Evolutionary conservation across 35 echinoderm and acorn worm species (phyloP), one percentile per base, ranked within the genome.

Genomic region (Ophioderma brevispina): DNA sequence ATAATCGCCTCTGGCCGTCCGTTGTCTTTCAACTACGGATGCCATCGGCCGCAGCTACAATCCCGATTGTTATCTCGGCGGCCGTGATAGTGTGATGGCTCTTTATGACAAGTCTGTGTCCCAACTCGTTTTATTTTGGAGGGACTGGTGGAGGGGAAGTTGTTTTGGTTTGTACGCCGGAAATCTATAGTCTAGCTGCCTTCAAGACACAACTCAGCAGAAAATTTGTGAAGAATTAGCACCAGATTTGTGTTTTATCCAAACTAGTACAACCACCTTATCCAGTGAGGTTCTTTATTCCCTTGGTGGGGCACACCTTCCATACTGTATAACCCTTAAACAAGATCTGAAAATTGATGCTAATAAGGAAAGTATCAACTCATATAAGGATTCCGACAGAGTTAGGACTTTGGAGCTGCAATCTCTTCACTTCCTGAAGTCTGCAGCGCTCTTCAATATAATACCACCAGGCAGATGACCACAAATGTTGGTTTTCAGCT

Each of bases 131-230:
- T 46, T 17, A 46, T 46, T 46, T 46, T 8, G 41, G 41, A 46
- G 4, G 4, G 41, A 46, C 41, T 46, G 28, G 59, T 15, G 28
- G 5, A 70, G 59, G 17, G 59, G 59, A 70, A 70, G 28, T 70
- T 70, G 59, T 30, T 70, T 70, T 70, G 59, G 59, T 70, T 70
- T 70, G 59, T 30, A 4, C 6, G n/a, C 15, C 59, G 59, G 59
- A 70, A 70, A 70, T 70, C 59, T 70, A 30, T 25, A 70, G 59
- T 70, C 59, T 70, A 30, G 59, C 59, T 70, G 59, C 59, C 59
- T 70, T 70, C 59, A 70, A 30, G 59, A 70, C 5, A 70, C 23
- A 70, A 70, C 15, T 70, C 59, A 70, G 59, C 59, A 30, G 59
- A 70, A 70, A 3, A 70, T 70, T 70, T 30, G 28, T n/a, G 28